These are phyloP conservation scores for Fistularia commersonii DNA, from an alignment of 2,797 vertebrate genomes.

Conservation along the genomic window DNA sequence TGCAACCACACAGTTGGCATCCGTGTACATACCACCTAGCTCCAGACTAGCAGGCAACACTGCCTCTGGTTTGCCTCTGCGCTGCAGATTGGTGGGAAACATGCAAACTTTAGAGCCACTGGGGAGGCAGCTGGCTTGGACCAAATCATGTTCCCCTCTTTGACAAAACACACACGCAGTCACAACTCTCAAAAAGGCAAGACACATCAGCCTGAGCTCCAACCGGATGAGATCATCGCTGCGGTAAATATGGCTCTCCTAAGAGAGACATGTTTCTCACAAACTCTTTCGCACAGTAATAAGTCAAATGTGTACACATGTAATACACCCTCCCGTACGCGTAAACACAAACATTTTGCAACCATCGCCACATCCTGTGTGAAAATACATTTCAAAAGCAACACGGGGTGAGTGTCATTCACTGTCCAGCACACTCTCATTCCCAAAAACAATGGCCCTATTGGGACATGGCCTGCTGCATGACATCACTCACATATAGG, in stretches of 20 bases:
- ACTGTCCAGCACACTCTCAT: slow-evolving; percentile 25
- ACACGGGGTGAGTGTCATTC: slow-evolving; percentile 13
- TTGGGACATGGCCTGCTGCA: slow-evolving; percentile 23
- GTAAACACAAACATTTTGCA: slow-evolving; percentile 9
- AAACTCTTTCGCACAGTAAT: slow-evolving; percentile 54
- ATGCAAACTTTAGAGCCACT: slow-evolving; percentile 60
- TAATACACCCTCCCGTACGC: not conserved
- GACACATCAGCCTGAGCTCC: slow-evolving; percentile 51
- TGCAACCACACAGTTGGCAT: slow-evolving; percentile 25
- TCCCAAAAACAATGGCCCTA: slow-evolving; percentile 41
- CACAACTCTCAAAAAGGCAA: slow-evolving; percentile 60
- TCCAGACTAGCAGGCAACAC: slow-evolving; percentile 28
- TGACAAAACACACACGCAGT: slow-evolving; percentile 3
- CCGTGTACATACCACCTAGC: slow-evolving; percentile 24
- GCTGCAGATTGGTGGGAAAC: slow-evolving; percentile 62
- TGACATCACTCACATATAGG: slow-evolving; percentile 43
- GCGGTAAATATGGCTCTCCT: slow-evolving; percentile 57
- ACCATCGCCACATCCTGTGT: slow-evolving; percentile 17
- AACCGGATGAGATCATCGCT: slow-evolving; percentile 61
- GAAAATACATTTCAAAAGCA: slow-evolving; percentile 20
- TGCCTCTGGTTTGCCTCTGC: slow-evolving; percentile 32
- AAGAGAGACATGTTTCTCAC: slow-evolving; percentile 57
- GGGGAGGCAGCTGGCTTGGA: slow-evolving; percentile 58
- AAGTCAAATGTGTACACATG: slow-evolving; percentile 4
- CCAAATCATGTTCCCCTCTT: slow-evolving; percentile 37